Evolutionary conservation across 2,113 vertebrate species (phyloP), one percentile per base, ranked within the genome.

Genomic region (Cryptomyrus ogoouensis): DNA sequence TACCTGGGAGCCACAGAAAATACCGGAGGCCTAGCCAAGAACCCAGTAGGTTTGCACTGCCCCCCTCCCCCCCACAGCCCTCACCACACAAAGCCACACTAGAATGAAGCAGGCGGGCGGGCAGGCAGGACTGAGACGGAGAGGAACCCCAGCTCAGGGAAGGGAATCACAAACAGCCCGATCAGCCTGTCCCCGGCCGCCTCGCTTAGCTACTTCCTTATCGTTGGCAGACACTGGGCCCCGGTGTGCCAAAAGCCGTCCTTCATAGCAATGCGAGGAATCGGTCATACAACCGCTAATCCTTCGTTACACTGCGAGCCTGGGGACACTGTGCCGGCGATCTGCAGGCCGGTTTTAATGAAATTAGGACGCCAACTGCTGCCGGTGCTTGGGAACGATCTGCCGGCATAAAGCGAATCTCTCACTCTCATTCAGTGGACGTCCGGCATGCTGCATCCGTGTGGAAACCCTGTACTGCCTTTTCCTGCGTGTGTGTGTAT

Each of bases 221-320:
- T 90, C 77, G 17, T 53, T 91, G 92, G 91, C 92, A 92, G 91
- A 90, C 88, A 90, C 89, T 89, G 2, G 24, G 83, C 39, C 39
- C 24, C 42, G 3, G n/a, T 10, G 5, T 87, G 46, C 27, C 46
- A 87, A 35, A 87, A 87, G 27, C 44, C 85, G 12, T 90, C 52
- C 83, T 86, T 91, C 93, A 96, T n/a, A 84, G 19, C 83, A 15
- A 24, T 21, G 83, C 9, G 44, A 21, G 17, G 83, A 84, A 46
- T 84, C 44, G 83, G 95, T 96, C 94, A 93, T 96, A 93, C 93
- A 95, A 94, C 93, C 92, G 93, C 93, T 93, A 95, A 96, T 96
- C 94, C 95, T 94, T 94, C 94, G 93, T 93, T 93, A 94, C 94
- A 94, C 94, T 92, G 95, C 92, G 93, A 96, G 96, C 94, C 95